Conservation (phyloP, 1,140 invertebrate genomes). For the Saxidomus purpurata region DNA sequence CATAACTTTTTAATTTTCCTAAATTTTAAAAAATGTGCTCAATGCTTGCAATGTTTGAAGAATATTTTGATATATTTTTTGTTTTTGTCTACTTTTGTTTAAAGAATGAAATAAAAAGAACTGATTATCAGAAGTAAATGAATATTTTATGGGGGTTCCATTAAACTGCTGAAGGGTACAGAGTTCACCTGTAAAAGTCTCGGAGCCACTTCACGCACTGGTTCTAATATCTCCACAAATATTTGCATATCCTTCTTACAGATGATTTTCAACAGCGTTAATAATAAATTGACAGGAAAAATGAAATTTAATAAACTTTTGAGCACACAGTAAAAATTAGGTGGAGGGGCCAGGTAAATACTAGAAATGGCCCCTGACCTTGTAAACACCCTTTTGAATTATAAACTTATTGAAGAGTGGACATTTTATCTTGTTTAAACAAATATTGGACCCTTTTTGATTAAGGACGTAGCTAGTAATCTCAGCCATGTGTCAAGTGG, state of each 20-base stretch:
- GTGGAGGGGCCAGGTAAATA: slow-evolving; percentile 32
- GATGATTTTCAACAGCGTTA: background rate
- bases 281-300: background rate
- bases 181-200: background rate
- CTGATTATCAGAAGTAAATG: too few relatives aligned
- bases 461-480: background rate
- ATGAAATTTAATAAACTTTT: slow-evolving; percentile 40
- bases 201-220: background rate
- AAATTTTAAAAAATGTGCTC: too few relatives aligned
- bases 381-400: background rate
- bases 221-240: slow-evolving; percentile 9
- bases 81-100: too few relatives aligned
- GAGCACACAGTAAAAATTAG: slow-evolving; percentile 12
- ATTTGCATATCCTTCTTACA: background rate
- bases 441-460: slow-evolving; percentile 1
- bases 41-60: too few relatives aligned
- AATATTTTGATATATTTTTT: too few relatives aligned
- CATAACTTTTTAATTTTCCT: too few relatives aligned
- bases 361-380: slow-evolving; percentile 38
- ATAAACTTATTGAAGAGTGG: slow-evolving; percentile 4
- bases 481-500: background rate
- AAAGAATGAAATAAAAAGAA: too few relatives aligned
- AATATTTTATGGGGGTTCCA: too few relatives aligned
- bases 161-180: background rate
- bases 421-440: background rate